These are phyloP conservation scores for Oreochromis mossambicus DNA, from an alignment of 2,797 vertebrate genomes.

Conservation along the genomic window DNA sequence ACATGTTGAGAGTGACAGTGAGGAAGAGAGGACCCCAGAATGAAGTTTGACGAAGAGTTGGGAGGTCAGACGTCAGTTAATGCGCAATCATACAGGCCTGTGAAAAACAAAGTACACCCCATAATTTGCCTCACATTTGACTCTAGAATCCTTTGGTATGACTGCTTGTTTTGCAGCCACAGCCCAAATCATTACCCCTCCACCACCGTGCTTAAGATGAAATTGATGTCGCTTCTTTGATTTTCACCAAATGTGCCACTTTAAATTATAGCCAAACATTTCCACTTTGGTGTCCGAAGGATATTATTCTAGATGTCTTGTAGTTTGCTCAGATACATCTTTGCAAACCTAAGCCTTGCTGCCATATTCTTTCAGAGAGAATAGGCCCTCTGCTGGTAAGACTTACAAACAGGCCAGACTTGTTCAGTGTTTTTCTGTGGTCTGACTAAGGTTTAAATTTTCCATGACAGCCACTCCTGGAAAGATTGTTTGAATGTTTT, in stretches of 20 bases:
- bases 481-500: background rate
- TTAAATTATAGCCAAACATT: background rate
- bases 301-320: background rate
- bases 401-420: background rate
- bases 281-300: background rate
- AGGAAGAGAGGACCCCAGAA: background rate
- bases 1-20: background rate
- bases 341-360: background rate
- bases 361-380: background rate
- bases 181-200: background rate
- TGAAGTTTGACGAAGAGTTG: background rate
- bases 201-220: background rate
- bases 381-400: background rate
- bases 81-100: background rate
- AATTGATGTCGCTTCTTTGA: background rate
- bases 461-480: background rate
- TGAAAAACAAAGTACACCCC: background rate
- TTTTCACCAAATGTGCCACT: background rate
- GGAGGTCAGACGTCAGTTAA: background rate
- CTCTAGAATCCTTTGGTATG: background rate
- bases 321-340: background rate
- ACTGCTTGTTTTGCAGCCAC: background rate
- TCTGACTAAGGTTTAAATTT: background rate
- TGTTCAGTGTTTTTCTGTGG: background rate
- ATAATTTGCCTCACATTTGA: background rate